Evolutionary conservation across 1,140 invertebrate species (phyloP).

Genomic region (Bombus sylvicola): DNA sequence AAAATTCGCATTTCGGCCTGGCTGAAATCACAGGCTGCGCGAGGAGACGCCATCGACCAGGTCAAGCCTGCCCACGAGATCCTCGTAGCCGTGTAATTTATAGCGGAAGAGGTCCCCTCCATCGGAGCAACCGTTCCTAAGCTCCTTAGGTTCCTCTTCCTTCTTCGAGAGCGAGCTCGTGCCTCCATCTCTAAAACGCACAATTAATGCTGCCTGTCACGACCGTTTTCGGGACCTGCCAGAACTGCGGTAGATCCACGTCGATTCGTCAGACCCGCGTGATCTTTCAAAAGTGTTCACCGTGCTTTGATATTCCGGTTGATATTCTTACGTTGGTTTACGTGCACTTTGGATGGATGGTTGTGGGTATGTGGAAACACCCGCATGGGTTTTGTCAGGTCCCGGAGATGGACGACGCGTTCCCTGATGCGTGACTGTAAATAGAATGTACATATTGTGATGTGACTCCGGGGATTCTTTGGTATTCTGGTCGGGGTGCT

Average conservation of each 20-base stretch:
- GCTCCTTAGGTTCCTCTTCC: neutral
- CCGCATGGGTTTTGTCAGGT: neutral
- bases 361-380: neutral
- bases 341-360: neutral
- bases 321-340: neutral
- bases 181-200: slow-evolving; percentile 51
- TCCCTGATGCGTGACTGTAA: neutral
- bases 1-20: slow-evolving; percentile 53
- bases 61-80: slow-evolving; percentile 43
- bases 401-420: slow-evolving; percentile 3
- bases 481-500: slow-evolving; percentile 6
- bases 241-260: no score
- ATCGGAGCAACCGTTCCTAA: neutral
- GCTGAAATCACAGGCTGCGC: slow-evolving; percentile 73
- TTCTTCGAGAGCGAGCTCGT: neutral
- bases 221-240: slow-evolving; percentile 22
- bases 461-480: slow-evolving; percentile 1
- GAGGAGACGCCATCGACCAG: slow-evolving; percentile 39
- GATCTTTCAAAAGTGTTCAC: neutral
- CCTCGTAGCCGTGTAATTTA: slow-evolving; percentile 77
- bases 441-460: neutral
- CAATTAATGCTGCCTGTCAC: slow-evolving; percentile 61
- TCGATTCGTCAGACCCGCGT: no score
- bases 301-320: neutral
- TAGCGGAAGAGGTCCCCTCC: slow-evolving; percentile 69